Evolutionary conservation across 2,113 vertebrate species (phyloP).

Genomic region (Neolamprologus kungweensis): DNA sequence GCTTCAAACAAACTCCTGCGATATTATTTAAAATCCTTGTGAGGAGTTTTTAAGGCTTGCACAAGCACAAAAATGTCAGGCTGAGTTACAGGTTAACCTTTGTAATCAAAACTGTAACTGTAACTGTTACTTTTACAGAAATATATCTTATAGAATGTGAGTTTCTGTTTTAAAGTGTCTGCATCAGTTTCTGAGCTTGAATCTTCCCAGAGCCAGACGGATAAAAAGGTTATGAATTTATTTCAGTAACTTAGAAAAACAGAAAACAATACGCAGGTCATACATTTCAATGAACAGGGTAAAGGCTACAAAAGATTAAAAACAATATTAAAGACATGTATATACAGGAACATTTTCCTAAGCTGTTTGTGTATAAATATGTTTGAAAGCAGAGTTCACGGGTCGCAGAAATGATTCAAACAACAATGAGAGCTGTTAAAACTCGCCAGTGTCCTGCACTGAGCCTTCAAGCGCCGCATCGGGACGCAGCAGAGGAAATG

Average conservation of each 20-base stretch:
- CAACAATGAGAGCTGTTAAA: background rate
- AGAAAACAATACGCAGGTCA: conserved; percentile 23
- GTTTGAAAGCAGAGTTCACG: background rate
- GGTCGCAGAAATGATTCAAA: background rate
- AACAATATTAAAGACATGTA: conserved; percentile 7
- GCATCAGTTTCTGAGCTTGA: background rate
- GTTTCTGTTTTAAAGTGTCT: background rate
- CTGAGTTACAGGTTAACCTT: accelerated
- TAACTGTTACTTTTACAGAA: background rate
- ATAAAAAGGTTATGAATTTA: conserved; percentile 42
- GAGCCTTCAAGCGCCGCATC: background rate
- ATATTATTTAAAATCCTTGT: background rate
- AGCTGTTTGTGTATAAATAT: conserved; percentile 43
- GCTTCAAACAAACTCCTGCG: accelerated
- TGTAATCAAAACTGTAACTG: background rate
- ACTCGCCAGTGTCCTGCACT: conserved; percentile 69
- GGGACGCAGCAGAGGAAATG: background rate
- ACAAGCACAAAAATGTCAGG: accelerated
- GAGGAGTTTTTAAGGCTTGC: background rate
- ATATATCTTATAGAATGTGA: background rate
- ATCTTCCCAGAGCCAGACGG: background rate
- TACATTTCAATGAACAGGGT: conserved; percentile 46
- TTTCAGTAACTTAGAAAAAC: conserved; percentile 10
- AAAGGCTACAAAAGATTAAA: conserved; percentile 29
- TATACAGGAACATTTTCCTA: conserved; percentile 17